Percentiles rank a stretch among this genome's conserved stretches.
Evolutionary conservation across 2,113 vertebrate genomes (phyloP).

Genomic region (Vombatus ursinus): DNA sequence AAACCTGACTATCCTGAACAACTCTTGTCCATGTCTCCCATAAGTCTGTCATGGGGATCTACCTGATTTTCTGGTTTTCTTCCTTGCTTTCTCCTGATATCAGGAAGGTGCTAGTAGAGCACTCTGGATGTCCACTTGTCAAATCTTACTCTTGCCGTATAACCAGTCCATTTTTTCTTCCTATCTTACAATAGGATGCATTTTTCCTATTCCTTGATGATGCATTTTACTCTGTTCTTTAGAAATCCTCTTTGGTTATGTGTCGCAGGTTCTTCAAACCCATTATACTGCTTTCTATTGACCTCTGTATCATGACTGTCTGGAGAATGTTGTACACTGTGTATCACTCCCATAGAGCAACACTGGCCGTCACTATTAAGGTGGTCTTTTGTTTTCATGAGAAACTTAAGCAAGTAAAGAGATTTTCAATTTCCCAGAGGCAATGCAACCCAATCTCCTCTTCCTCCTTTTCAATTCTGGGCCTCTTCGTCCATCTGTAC

Average conservation of each 20-base stretch:
- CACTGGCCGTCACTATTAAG: neutral
- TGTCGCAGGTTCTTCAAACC: neutral
- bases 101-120: neutral
- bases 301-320: neutral
- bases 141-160: neutral
- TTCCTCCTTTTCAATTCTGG: neutral
- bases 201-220: neutral
- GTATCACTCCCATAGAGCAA: neutral
- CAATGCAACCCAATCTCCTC: neutral
- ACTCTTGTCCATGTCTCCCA: neutral
- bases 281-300: neutral
- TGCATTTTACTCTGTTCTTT: neutral
- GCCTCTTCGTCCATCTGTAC: neutral
- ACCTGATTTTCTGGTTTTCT: neutral
- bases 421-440: neutral
- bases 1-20: neutral
- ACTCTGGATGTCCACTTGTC: neutral
- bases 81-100: neutral
- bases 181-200: neutral
- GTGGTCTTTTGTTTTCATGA: neutral
- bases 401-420: neutral
- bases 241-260: neutral
- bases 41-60: neutral
- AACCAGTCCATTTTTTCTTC: neutral
- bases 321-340: neutral